A percentile compares a stretch with the other conserved stretches of the same genome.
Evolutionary conservation across 2,113 vertebrate genomes (phyloP).

Genomic region (Sander vitreus): DNA sequence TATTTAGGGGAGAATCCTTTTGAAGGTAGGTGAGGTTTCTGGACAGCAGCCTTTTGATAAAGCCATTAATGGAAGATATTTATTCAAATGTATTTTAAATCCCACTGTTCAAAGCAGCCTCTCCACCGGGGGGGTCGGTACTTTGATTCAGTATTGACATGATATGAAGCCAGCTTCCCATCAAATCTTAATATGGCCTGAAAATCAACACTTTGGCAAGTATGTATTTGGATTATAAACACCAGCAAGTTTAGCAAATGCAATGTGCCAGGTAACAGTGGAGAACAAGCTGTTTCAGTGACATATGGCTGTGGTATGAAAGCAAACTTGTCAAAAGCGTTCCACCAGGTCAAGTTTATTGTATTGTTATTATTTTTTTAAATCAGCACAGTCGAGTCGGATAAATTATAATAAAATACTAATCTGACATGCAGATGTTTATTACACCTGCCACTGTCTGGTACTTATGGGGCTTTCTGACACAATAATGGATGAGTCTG

Average conservation of each 20-base stretch:
- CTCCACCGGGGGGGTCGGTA: background rate
- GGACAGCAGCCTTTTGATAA: slow-evolving; percentile 27
- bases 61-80: slow-evolving; percentile 30
- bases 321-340: background rate
- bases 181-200: background rate
- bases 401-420: slow-evolving; percentile 2
- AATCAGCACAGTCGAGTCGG: background rate
- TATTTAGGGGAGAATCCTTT: slow-evolving; percentile 22
- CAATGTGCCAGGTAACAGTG: background rate
- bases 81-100: slow-evolving; percentile 62
- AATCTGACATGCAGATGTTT: slow-evolving; percentile 28
- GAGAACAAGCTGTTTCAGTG: background rate
- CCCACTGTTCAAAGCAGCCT: slow-evolving; percentile 39
- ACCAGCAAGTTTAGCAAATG: background rate
- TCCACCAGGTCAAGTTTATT: background rate
- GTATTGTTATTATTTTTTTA: background rate
- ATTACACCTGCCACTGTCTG: slow-evolving; percentile 7
- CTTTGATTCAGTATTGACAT: slow-evolving; percentile 35
- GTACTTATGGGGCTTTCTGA: background rate
- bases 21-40: slow-evolving; percentile 38
- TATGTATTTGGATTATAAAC: slow-evolving; percentile 28
- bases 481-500: slow-evolving; percentile 28
- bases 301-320: slow-evolving; percentile 19
- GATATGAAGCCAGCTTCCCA: slow-evolving; percentile 10
- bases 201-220: slow-evolving; percentile 33